A percentile compares a stretch with the other conserved stretches of the same genome.
Evolutionary conservation across 2,113 vertebrate genomes (phyloP).

Genomic region (Jacana jacana): DNA sequence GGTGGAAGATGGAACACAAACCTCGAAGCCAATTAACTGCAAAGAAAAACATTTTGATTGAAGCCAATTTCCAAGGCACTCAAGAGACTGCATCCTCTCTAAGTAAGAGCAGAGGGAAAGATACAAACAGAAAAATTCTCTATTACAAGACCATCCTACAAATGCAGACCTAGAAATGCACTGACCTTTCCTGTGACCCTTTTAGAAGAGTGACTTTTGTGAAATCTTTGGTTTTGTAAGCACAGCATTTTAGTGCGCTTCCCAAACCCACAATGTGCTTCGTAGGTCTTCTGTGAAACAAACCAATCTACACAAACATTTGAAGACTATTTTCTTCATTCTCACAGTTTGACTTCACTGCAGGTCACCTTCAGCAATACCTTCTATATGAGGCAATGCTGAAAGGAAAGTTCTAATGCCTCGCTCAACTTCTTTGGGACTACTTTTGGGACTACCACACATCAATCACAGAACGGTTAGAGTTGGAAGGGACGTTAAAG

Average conservation of each 20-base stretch:
- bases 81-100: neutral
- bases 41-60: constrained; percentile 9
- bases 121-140: neutral
- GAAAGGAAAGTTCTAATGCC: neutral
- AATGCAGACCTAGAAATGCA: constrained; percentile 40
- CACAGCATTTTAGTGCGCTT: neutral
- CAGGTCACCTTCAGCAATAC: neutral
- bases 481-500: too few relatives aligned
- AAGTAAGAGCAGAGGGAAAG: neutral
- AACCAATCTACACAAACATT: neutral
- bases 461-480: too few relatives aligned
- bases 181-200: constrained; percentile 37
- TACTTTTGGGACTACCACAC: neutral
- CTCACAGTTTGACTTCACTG: neutral
- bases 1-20: neutral
- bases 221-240: neutral
- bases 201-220: constrained; percentile 13
- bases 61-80: neutral
- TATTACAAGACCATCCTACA: neutral
- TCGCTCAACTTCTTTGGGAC: neutral
- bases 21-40: constrained; percentile 10
- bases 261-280: neutral
- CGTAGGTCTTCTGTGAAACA: neutral
- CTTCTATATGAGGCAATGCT: neutral
- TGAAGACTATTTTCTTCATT: neutral